Evolutionary conservation across 2,888 invertebrate genomes (phyloP).

Genomic region (Phalangium opilio): DNA sequence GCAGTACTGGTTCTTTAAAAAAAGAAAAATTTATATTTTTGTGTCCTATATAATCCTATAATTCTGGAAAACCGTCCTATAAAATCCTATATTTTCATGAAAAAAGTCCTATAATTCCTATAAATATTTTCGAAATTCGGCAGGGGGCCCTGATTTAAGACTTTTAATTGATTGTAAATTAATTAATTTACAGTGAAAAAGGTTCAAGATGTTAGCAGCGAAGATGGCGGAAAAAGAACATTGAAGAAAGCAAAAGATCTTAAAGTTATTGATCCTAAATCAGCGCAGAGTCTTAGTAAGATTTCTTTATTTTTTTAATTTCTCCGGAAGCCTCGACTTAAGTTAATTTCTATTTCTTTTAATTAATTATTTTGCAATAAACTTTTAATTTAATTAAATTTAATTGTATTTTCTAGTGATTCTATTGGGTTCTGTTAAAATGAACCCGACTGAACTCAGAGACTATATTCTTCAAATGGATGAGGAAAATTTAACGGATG

Average conservation of each 20-base stretch:
- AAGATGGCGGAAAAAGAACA: slow-evolving; percentile 32
- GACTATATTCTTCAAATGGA: slow-evolving; percentile 71
- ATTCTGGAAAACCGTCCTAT: too few relatives aligned
- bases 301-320: neutral
- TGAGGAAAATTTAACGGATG: slow-evolving; percentile 66
- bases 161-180: too few relatives aligned
- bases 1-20: too few relatives aligned
- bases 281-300: slow-evolving; percentile 66
- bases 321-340: neutral
- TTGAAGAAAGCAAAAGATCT: slow-evolving; percentile 78
- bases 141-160: too few relatives aligned
- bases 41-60: too few relatives aligned
- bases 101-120: too few relatives aligned
- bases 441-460: slow-evolving; percentile 39
- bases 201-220: slow-evolving; percentile 16
- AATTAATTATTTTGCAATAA: slow-evolving; percentile 1
- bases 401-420: slow-evolving; percentile 29
- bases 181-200: neutral
- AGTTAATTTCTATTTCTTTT: neutral
- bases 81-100: too few relatives aligned
- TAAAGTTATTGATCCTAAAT: slow-evolving; percentile 78
- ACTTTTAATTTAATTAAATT: slow-evolving; percentile 2
- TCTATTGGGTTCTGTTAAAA: slow-evolving; percentile 37
- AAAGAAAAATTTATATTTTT: too few relatives aligned
- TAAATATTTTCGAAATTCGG: too few relatives aligned